Conservation (phyloP, 2,888 invertebrate species). For the Lapara coniferarum region DNA sequence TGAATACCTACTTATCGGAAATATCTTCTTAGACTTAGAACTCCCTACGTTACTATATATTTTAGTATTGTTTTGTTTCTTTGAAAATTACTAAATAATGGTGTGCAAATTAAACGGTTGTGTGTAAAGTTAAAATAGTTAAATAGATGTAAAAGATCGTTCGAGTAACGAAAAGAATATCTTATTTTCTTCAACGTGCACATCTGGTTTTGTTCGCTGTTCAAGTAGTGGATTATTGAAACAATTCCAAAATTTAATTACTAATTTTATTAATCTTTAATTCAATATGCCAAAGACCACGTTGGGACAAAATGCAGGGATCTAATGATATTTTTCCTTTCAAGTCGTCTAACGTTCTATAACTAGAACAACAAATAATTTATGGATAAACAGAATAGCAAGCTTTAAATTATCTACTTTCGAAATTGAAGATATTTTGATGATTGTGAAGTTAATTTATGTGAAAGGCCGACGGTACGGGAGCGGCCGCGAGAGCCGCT, state of each 20-base stretch:
- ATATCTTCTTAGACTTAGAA: conserved; percentile 61
- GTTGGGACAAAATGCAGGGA: conserved; percentile 80
- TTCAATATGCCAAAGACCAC: conserved; percentile 80
- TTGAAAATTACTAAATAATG: conserved; percentile 70
- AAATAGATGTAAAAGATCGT: conserved; percentile 76
- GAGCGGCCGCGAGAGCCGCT: conserved; percentile 35
- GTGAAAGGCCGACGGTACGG: conserved; percentile 51
- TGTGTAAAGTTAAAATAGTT: conserved; percentile 83
- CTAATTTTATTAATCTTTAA: conserved; percentile 37
- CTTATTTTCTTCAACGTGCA: conserved; percentile 53
- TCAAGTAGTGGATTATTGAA: conserved; percentile 33
- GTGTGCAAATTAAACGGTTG: conserved; percentile 84
- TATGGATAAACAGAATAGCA: conserved; percentile 49
- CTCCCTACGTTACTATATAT: conserved; percentile 55
- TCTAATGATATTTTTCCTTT: conserved; percentile 72
- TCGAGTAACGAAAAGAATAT: conserved; percentile 64
- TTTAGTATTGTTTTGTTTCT: conserved; percentile 62
- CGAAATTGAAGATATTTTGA: conserved; percentile 68
- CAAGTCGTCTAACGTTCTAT: conserved; percentile 52
- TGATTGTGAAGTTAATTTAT: conserved; percentile 68
- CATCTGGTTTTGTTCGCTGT: conserved; percentile 53
- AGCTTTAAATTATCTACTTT: conserved; percentile 64
- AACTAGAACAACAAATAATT: conserved; percentile 29
- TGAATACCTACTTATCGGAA: conserved; percentile 59
- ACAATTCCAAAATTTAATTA: conserved; percentile 1